Evolutionary conservation across 1,140 invertebrate species (phyloP).

Genomic region (Paralvinella palmiformis): DNA sequence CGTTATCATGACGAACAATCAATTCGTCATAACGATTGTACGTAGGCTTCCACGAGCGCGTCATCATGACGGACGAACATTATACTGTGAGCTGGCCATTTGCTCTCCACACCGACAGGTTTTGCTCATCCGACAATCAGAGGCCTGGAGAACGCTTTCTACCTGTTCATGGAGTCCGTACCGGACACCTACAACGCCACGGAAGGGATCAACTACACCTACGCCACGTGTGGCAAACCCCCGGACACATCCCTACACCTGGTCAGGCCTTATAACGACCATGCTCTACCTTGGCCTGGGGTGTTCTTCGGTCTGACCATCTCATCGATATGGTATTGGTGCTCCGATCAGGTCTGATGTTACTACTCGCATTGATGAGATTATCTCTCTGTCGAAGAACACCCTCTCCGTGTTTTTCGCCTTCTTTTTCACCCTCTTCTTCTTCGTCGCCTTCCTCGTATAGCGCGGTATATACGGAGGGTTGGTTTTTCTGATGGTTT

Average conservation of each 20-base stretch:
- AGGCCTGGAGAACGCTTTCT: background rate
- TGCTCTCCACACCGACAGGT: no score
- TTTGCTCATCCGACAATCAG: no score
- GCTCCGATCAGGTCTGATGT: slow-evolving; percentile 54
- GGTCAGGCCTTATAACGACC: slow-evolving; percentile 46
- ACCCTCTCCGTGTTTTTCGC: no score
- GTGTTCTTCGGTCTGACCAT: slow-evolving; percentile 54
- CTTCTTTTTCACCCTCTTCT: background rate
- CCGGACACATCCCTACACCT: slow-evolving; percentile 51
- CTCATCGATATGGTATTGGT: slow-evolving; percentile 57
- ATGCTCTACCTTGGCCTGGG: slow-evolving; percentile 57
- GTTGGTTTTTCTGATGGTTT: no score
- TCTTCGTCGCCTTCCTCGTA: background rate
- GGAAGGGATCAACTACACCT: no score
- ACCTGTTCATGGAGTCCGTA: background rate
- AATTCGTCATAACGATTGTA: no score
- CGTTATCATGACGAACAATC: no score
- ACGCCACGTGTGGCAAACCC: slow-evolving; percentile 26
- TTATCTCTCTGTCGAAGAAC: no score
- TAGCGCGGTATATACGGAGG: background rate
- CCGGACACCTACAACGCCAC: background rate
- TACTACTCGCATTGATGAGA: no score
- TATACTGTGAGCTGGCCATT: no score
- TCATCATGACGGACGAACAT: no score
- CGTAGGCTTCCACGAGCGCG: no score